Evolutionary conservation across 2,113 vertebrate genomes (phyloP), one percentile per base, ranked within the genome.

Genomic region (Pelodiscus sinensis): DNA sequence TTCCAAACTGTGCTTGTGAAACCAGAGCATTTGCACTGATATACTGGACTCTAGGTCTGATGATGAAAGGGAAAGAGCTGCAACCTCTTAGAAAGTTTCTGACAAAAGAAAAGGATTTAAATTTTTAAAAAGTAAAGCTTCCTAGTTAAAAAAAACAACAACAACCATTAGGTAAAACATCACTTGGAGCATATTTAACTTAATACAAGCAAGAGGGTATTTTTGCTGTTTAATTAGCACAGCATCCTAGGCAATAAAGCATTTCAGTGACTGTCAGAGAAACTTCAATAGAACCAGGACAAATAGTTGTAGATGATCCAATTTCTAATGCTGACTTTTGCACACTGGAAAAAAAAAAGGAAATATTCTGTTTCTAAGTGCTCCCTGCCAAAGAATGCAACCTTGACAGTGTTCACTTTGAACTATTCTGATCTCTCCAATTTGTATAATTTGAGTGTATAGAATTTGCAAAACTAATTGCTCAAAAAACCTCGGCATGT

Each of bases 251-350:
- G 84, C 92, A 97, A 38, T 78, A 91, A 93, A 93, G 85, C 93
- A 89, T 88, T 77, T 91, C 92, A 90, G 82, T 62, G 89, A 93
- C 90, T 95, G 96, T 95, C 94, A 97, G 94, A 94, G 96, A 94
- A n/a, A 94, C 96, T 96, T 95, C 94, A 95, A 80, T 58, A 95
- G 95, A 96, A 96, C 81, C 27, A 31, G 50, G 94, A 91, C 94
- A 97, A 96, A 93, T 91, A 94, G 92, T 95, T 97, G 93, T 94
- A 93, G 92, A 89, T 92, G 94, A 94, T 96, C 92, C 95, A 95
- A 96, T 96, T 97, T 88, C 88, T 95, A 97, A 96, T 82, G 87
- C 96, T 97, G 97, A 97, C 94, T 97, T 97, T 93, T 97, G 95
- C 91, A 96, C 85, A 92, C 88, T 93, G 94, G 88, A 75, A 86